Evolutionary conservation across 2,888 invertebrate genomes (phyloP), one percentile per base, ranked within the genome.

Genomic region (Linnaemya vulpina): DNA sequence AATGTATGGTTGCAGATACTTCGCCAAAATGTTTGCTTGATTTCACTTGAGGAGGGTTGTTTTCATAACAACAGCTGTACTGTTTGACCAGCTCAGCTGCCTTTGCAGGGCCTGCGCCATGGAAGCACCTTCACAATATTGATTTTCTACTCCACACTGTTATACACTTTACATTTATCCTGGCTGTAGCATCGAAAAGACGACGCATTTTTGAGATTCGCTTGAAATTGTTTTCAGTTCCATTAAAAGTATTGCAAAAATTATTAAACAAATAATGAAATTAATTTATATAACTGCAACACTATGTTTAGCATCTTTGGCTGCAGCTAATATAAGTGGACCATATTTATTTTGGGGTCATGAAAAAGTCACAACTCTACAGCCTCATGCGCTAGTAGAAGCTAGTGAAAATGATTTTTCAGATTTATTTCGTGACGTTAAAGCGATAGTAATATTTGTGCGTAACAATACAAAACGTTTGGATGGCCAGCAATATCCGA

Each of bases 321-420:
- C 83, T n/a, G 65, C 71, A 30, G 87, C 87, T 8, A 94, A 94
- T 87, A 90, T 94, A 49, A 94, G 94, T 90, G 94, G 94, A 0
- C 94, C 94, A 0, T 94, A 94, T 88, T 87, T 95, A 7, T 93
- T 94, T 87, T 95, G 94, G 91, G 94, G 94, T 0, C 94, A 94
- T 5, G 93, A 93, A 63, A 92, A 93, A 9, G 89, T 94, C 0
- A 91, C 92, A 43, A 92, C 92, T 53, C 93, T 93, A 83, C 93
- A 93, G 80, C 89, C 94, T 40, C 93, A 94, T 46, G 94, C 94
- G 2, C 88, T 95, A 43, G 93, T 93, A 82, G 93, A 93, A 70
- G 89, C 94, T 55, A 93, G 93, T 70, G 94, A 94, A 87, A 93
- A 94, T 92, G 93, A 93, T 78, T 90, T 94, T 89, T 93, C 93